A percentile compares a stretch with the other conserved stretches of the same genome.
These are phyloP conservation scores for Pyrgilauda ruficollis DNA, from an alignment of 2,113 vertebrate species.

Conservation along the genomic window DNA sequence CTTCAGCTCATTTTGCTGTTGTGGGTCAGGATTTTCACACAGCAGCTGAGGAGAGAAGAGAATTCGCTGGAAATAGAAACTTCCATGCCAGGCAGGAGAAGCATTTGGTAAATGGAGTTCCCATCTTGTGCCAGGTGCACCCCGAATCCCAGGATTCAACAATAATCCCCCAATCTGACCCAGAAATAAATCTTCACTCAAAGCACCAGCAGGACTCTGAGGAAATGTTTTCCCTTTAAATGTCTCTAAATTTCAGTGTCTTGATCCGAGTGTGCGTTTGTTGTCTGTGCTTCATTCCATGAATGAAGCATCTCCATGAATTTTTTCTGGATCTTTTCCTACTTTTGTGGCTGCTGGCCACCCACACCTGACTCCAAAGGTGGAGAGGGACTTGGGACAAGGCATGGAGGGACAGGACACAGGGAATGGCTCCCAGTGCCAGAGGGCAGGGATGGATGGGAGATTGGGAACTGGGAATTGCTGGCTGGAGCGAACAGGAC, in stretches of 20 bases:
- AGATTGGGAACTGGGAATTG: background rate
- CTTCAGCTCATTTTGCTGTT: background rate
- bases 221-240: background rate
- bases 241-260: background rate
- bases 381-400: background rate
- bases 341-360: background rate
- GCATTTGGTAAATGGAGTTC: background rate
- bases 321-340: background rate
- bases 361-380: background rate
- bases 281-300: background rate
- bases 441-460: background rate
- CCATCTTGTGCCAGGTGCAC: background rate
- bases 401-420: background rate
- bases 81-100: background rate
- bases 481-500: background rate
- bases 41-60: background rate
- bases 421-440: background rate
- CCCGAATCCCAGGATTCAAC: background rate
- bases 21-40: background rate
- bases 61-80: background rate
- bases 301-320: background rate
- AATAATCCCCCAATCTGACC: background rate
- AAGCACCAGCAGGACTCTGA: background rate
- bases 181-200: background rate
- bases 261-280: fast-evolving